These are phyloP conservation scores for Danio albolineatus DNA, from an alignment of 2,797 vertebrate genomes.

Conservation along the genomic window DNA sequence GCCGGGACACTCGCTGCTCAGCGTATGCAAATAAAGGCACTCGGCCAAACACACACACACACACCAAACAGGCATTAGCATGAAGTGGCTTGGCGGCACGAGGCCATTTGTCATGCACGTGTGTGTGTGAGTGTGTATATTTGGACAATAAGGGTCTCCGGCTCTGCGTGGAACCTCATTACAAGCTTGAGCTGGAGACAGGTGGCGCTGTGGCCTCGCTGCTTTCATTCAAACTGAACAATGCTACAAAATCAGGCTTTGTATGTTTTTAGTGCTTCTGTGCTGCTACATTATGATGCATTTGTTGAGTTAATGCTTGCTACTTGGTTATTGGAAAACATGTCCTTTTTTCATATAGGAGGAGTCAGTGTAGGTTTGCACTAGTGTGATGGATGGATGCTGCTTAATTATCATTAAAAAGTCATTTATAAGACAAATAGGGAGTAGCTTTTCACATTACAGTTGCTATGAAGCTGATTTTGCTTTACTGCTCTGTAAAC, in stretches of 20 bases:
- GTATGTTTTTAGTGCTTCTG: slow-evolving; percentile 32
- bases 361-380: slow-evolving; percentile 66
- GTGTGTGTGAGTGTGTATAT: slow-evolving; percentile 31
- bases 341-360: slow-evolving; percentile 70
- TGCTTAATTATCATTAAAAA: slow-evolving; percentile 76
- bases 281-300: slow-evolving; percentile 62
- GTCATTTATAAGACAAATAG: slow-evolving; percentile 77
- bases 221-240: slow-evolving; percentile 44
- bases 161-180: slow-evolving; percentile 36
- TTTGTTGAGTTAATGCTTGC: slow-evolving; percentile 54
- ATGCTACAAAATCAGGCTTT: slow-evolving; percentile 15
- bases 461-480: slow-evolving; percentile 67
- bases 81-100: slow-evolving; percentile 21
- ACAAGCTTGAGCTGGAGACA: slow-evolving; percentile 57
- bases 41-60: slow-evolving; percentile 51
- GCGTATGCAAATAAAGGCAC: slow-evolving; percentile 50
- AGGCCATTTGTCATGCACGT: slow-evolving; percentile 38
- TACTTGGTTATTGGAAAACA: slow-evolving; percentile 69
- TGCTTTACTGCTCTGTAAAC: slow-evolving; percentile 56
- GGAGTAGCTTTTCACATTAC: slow-evolving; percentile 67
- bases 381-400: slow-evolving; percentile 71
- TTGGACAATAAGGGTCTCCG: slow-evolving; percentile 31
- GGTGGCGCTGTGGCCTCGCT: slow-evolving; percentile 60
- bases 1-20: slow-evolving; percentile 33
- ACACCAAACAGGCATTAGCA: slow-evolving; percentile 43